Percentiles rank a stretch among this genome's conserved stretches.
These are phyloP conservation scores for Poeciliopsis prolifica DNA, from an alignment of 2,113 vertebrate species.

Conservation along the genomic window DNA sequence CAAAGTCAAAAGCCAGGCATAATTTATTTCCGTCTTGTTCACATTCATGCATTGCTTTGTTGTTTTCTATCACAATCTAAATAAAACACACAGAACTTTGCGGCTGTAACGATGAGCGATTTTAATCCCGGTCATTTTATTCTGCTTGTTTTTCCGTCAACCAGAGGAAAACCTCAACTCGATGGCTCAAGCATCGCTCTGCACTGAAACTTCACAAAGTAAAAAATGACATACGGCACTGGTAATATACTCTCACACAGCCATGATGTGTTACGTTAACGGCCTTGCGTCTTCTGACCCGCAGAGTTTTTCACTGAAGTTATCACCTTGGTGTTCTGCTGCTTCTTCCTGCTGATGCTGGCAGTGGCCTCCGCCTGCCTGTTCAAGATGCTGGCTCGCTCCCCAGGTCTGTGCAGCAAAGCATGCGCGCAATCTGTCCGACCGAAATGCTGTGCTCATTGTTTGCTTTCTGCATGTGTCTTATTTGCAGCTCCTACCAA, in stretches of 20 bases:
- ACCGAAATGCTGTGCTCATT: background rate
- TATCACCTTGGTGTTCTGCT: slow-evolving; percentile 67
- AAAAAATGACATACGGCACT: slow-evolving; percentile 7
- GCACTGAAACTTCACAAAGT: slow-evolving; percentile 36
- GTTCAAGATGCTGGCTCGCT: slow-evolving; percentile 26
- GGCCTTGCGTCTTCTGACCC: background rate
- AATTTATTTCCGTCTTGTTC: background rate
- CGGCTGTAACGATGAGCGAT: background rate
- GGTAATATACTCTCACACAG: background rate
- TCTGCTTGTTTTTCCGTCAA: slow-evolving; percentile 12
- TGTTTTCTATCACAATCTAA: background rate
- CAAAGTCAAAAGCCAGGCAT: background rate
- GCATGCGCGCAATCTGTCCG: background rate
- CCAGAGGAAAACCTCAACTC: slow-evolving; percentile 42
- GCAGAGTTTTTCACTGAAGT: slow-evolving; percentile 54
- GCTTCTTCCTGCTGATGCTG: slow-evolving; percentile 67
- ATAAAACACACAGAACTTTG: background rate
- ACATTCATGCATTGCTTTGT: background rate
- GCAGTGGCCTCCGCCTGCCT: slow-evolving; percentile 33
- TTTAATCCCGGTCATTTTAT: background rate
- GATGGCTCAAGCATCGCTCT: slow-evolving; percentile 2
- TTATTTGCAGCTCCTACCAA: slow-evolving; percentile 28
- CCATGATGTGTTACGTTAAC: background rate
- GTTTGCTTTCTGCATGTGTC: background rate
- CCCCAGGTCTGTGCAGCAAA: slow-evolving; percentile 40